phyloP scores from a whole-genome alignment of 2,797 vertebrate species.

The Lycodopsis pacificus region DNA sequence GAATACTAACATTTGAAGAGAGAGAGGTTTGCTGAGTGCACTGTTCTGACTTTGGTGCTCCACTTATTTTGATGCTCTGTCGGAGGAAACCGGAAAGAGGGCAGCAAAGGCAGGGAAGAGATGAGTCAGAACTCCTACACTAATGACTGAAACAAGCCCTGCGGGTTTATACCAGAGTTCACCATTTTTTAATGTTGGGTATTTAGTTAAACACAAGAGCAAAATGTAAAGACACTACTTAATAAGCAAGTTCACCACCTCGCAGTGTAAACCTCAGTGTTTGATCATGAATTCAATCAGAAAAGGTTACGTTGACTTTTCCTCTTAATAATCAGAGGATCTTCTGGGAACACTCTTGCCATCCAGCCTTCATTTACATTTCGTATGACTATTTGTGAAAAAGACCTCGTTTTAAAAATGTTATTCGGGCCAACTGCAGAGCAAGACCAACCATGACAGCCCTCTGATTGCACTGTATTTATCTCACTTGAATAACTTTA shows the following conservation, averaged over 20 bases:
- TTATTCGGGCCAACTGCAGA: constrained; percentile 24
- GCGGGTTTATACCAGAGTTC: constrained; percentile 43
- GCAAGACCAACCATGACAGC: constrained; percentile 12
- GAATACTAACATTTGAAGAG: constrained; percentile 72
- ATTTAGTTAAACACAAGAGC: constrained; percentile 12
- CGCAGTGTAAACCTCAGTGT: constrained; percentile 1
- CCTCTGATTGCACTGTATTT: constrained; percentile 55
- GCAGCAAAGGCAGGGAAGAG: constrained; percentile 57
- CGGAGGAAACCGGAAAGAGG: constrained; percentile 58
- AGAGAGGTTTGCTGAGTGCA: constrained; percentile 69
- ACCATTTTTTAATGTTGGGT: constrained; percentile 38
- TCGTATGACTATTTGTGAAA: constrained; percentile 18
- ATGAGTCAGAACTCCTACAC: constrained; percentile 76
- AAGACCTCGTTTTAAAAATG: constrained; percentile 36
- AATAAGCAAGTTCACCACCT: constrained; percentile 10
- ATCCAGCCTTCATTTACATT: constrained; percentile 24
- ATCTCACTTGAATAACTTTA: constrained; percentile 46
- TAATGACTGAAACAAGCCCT: constrained; percentile 53
- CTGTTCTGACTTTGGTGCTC: constrained; percentile 64
- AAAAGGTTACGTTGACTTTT: constrained; percentile 14
- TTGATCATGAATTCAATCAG: constrained; percentile 12
- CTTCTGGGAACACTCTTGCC: constrained; percentile 4
- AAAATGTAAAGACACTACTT: constrained; percentile 8
- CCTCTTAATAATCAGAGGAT: constrained; percentile 11
- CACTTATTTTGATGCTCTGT: constrained; percentile 71